Conservation (phyloP, 2,797 vertebrate genomes). For the Chaunax sp. region DNA sequence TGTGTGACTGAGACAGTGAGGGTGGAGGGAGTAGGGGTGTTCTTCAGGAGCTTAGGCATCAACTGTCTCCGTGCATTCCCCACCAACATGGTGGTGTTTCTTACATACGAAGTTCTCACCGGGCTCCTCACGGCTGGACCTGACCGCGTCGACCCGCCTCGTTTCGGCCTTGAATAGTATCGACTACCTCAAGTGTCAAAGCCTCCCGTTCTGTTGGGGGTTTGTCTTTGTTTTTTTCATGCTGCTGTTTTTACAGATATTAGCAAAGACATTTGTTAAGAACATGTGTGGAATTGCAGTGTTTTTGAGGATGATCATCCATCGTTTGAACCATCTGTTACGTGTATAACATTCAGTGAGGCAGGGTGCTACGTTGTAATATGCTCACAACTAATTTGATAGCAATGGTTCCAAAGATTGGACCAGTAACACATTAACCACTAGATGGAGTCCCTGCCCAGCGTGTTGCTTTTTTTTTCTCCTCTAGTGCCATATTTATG, state of each 20-base stretch:
- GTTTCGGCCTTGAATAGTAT: slow-evolving; percentile 45
- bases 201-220: not conserved
- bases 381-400: slow-evolving; percentile 7
- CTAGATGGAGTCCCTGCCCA: slow-evolving; percentile 56
- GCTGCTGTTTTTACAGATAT: not conserved
- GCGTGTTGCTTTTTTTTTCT: not conserved
- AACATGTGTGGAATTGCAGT: slow-evolving; percentile 1
- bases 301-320: not conserved
- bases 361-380: not conserved
- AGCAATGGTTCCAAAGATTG: not conserved
- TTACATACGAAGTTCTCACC: slow-evolving; percentile 86
- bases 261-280: not conserved
- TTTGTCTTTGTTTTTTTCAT: not conserved
- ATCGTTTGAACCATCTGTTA: slow-evolving; percentile 10
- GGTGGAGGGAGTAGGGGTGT: slow-evolving; percentile 86
- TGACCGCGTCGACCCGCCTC: slow-evolving; percentile 23
- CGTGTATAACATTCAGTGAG: not conserved
- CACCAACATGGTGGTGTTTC: slow-evolving; percentile 92
- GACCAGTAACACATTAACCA: slow-evolving; percentile 24
- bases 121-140: slow-evolving; percentile 60
- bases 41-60: slow-evolving; percentile 90
- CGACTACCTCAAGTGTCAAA: not conserved
- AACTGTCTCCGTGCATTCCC: slow-evolving; percentile 93
- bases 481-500: not conserved
- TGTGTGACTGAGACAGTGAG: slow-evolving; percentile 85